Conservation (phyloP, 2,113 vertebrate species). For the Myanophis thanlyinensis region DNA sequence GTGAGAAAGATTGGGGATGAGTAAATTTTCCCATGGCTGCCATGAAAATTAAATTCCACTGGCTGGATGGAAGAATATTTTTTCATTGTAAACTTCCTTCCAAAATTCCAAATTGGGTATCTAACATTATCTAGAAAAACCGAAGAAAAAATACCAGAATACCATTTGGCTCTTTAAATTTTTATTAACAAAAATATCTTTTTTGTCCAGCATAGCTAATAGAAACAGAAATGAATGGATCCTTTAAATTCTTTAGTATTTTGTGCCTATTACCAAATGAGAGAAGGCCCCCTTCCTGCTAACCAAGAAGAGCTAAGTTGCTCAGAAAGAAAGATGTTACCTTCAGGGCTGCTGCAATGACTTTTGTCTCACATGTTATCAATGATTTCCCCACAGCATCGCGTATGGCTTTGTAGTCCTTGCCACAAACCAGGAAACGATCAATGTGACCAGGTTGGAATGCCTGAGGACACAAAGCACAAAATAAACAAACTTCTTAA, state of each 20-base stretch:
- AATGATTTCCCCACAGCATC: constrained; percentile 76
- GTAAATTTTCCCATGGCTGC: neutral
- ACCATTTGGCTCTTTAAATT: neutral
- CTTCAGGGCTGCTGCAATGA: constrained; percentile 65
- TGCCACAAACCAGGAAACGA: constrained; percentile 79
- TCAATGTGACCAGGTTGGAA: constrained; percentile 73
- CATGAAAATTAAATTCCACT: neutral
- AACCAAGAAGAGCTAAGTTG: neutral
- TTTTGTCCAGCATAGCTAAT: neutral
- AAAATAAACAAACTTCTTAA: neutral
- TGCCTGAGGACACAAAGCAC: constrained; percentile 40
- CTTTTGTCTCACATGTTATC: constrained; percentile 62
- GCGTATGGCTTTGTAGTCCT: constrained; percentile 78
- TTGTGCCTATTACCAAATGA: neutral
- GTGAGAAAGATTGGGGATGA: neutral
- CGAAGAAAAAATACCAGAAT: neutral
- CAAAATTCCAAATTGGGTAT: too few species aligned
- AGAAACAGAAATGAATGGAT: neutral
- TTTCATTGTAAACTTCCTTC: neutral
- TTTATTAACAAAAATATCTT: neutral
- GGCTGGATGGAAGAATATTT: neutral
- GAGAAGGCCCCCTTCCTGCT: accelerated
- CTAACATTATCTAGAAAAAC: neutral
- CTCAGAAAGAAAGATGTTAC: constrained; percentile 61
- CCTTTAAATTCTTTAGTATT: too few species aligned